Percentiles rank a stretch among this genome's conserved stretches.
These are phyloP conservation scores for Diplodus sargus DNA, from an alignment of 2,797 vertebrate species.

Conservation along the genomic window DNA sequence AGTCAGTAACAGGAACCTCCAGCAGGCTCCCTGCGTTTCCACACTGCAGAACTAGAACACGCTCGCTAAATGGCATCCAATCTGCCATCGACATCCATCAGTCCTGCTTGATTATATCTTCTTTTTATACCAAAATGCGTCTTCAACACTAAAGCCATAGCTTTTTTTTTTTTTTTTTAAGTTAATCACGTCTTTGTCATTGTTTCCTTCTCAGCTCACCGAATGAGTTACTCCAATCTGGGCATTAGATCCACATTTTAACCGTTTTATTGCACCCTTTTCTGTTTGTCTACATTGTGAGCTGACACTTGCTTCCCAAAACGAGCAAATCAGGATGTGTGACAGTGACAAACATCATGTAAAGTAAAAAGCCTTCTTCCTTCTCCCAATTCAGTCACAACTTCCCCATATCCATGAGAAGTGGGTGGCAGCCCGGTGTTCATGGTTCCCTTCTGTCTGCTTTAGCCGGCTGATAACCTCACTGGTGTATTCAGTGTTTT, in stretches of 20 bases:
- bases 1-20: constrained; percentile 78
- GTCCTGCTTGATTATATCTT: not conserved
- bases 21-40: constrained; percentile 67
- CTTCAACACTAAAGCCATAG: not conserved
- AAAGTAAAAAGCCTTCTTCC: constrained; percentile 86
- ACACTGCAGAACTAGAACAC: constrained; percentile 50
- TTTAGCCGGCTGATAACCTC: constrained; percentile 27
- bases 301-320: constrained; percentile 85
- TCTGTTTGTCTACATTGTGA: constrained; percentile 75
- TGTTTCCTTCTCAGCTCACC: constrained; percentile 18
- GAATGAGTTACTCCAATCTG: not conserved
- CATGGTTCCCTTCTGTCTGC: constrained; percentile 81
- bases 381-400: constrained; percentile 86
- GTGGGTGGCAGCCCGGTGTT: constrained; percentile 64
- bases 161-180: not conserved
- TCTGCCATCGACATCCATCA: constrained; percentile 14
- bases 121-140: not conserved
- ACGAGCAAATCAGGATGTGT: constrained; percentile 87
- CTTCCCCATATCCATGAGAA: constrained; percentile 89
- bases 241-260: constrained; percentile 19
- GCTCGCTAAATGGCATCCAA: constrained; percentile 31
- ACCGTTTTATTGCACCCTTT: constrained; percentile 54
- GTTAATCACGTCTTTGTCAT: not conserved
- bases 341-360: constrained; percentile 82
- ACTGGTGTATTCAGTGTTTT: constrained; percentile 15